phyloP scores from a whole-genome alignment of 2,797 vertebrate species.

The Astyanax mexicanus region DNA sequence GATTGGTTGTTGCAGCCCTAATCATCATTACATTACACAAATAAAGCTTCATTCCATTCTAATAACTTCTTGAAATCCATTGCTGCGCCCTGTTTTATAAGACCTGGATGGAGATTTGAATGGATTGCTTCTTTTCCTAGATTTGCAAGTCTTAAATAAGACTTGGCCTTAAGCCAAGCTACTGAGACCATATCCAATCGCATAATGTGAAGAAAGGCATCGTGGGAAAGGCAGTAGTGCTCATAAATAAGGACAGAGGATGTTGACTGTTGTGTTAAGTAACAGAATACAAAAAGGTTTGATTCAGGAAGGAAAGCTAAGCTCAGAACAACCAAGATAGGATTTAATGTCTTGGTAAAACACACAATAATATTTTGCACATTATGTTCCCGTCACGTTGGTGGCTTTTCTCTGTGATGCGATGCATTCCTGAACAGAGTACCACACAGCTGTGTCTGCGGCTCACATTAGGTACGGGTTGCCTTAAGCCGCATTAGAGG shows the following conservation, averaged over 20 bases:
- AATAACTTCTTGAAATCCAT: background rate
- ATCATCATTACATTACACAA: too few species aligned
- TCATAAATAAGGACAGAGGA: background rate
- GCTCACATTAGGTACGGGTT: slow-evolving; percentile 6
- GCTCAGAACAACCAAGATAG: background rate
- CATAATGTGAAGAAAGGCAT: background rate
- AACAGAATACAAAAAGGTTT: slow-evolving; percentile 14
- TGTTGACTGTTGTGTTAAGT: background rate
- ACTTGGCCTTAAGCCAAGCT: background rate
- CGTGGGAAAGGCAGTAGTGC: background rate
- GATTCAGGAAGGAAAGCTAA: background rate
- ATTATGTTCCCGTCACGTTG: background rate
- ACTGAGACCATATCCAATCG: background rate
- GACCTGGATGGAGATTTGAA: background rate
- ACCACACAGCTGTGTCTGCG: background rate
- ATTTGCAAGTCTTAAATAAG: background rate
- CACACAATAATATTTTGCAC: too few species aligned
- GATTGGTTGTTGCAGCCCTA: too few species aligned
- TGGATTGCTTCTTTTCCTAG: background rate
- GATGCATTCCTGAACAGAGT: background rate
- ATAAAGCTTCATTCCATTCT: background rate
- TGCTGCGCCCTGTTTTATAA: background rate
- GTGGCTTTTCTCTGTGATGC: background rate
- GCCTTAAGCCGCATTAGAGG: slow-evolving; percentile 2
- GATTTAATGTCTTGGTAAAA: background rate